Conservation (phyloP, 2,797 vertebrate species). For the Onychomys arenicola region DNA sequence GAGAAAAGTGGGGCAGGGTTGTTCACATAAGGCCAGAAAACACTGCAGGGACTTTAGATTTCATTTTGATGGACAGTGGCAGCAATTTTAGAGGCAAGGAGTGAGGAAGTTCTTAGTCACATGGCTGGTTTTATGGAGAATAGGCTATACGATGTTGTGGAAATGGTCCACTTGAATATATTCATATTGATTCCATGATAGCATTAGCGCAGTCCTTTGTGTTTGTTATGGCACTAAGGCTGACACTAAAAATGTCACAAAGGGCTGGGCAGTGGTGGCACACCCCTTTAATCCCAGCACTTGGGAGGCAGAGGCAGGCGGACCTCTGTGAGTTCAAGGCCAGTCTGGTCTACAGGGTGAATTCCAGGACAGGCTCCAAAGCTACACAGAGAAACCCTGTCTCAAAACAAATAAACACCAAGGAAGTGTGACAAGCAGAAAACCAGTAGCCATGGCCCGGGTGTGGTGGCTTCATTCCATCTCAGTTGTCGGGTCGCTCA, state of each 20-base stretch:
- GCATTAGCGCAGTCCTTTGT: not conserved
- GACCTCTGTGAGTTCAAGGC: not conserved
- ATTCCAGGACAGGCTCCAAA: not conserved
- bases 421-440: not conserved
- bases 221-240: not conserved
- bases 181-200: not conserved
- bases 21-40: accelerated
- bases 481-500: not conserved
- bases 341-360: not conserved
- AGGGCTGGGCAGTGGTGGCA: not conserved
- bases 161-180: not conserved
- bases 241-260: not conserved
- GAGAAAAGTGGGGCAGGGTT: not conserved
- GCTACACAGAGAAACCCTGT: not conserved
- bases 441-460: not conserved
- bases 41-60: not conserved
- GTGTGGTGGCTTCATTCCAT: not conserved
- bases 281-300: not conserved
- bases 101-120: not conserved
- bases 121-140: not conserved
- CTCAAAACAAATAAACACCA: not conserved
- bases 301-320: accelerated
- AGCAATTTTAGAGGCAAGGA: not conserved
- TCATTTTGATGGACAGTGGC: not conserved
- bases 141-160: not conserved